Percentiles rank a stretch among this genome's conserved stretches.
These are phyloP conservation scores for Psilopogon haemacephalus DNA, from an alignment of 2,113 vertebrate genomes.

Conservation along the genomic window DNA sequence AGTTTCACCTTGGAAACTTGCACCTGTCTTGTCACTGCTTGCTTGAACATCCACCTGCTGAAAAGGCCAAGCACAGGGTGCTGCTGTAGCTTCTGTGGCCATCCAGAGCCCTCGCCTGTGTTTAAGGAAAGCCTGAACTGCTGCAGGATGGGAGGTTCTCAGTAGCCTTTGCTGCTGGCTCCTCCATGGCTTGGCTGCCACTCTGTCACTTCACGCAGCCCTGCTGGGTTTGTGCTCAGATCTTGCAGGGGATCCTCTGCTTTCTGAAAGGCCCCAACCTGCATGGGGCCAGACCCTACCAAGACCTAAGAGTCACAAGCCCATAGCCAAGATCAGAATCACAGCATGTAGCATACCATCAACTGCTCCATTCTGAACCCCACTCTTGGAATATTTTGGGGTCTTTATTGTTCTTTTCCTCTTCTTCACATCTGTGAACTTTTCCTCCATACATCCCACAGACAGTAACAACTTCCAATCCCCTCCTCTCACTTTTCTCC, in stretches of 20 bases:
- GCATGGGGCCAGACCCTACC: background rate
- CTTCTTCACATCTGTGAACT: background rate
- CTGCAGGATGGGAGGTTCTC: background rate
- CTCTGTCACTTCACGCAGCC: background rate
- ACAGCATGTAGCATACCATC: background rate
- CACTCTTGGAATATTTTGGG: background rate
- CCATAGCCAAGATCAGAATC: background rate
- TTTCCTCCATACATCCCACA: background rate
- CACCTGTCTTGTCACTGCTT: background rate
- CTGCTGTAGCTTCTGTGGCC: background rate
- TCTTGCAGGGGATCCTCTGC: background rate
- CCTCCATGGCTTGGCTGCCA: background rate
- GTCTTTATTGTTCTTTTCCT: background rate
- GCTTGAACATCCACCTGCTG: background rate
- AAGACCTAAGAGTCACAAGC: background rate
- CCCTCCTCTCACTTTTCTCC: background rate
- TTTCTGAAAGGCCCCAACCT: background rate
- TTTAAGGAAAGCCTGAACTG: background rate
- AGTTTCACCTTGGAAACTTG: background rate
- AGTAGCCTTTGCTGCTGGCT: background rate
- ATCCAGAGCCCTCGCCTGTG: background rate
- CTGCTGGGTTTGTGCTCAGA: accelerated
- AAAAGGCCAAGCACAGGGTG: accelerated
- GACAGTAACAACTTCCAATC: background rate
- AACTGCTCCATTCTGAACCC: background rate